phyloP scores from a whole-genome alignment of 2,888 invertebrate species.

The Atrina japonica region DNA sequence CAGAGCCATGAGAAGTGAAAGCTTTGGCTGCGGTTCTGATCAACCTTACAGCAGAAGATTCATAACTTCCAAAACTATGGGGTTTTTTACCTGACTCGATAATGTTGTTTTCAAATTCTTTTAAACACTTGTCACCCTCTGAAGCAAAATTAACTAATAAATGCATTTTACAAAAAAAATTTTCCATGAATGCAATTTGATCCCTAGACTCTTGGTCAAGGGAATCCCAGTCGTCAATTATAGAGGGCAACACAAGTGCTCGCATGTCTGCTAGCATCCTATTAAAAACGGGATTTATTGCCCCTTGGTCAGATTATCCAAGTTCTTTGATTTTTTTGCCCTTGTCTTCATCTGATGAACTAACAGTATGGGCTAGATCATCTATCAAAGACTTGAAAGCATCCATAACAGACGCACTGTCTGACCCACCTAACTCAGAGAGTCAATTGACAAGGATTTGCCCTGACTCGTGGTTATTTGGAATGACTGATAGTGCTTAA shows the following conservation, averaged over 20 bases:
- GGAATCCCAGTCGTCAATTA: conserved; percentile 28
- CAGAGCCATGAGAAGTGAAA: conserved; percentile 29
- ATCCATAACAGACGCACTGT: neutral
- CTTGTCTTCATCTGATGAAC: neutral
- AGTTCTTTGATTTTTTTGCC: neutral
- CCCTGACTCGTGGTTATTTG: conserved; percentile 20
- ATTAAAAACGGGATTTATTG: conserved; percentile 30
- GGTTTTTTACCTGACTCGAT: conserved; percentile 18
- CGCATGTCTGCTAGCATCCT: conserved; percentile 12
- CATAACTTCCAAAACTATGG: conserved; percentile 1
- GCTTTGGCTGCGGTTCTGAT: conserved; percentile 30
- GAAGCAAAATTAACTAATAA: conserved; percentile 32
- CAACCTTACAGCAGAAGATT: conserved; percentile 27
- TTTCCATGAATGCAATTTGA: conserved; percentile 1
- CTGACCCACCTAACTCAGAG: conserved; percentile 1
- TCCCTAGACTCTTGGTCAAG: conserved; percentile 5
- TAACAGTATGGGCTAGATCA: neutral
- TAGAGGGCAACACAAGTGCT: neutral
- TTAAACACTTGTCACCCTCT: conserved; percentile 31
- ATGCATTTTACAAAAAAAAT: conserved; percentile 44
- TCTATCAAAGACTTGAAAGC: conserved; percentile 1
- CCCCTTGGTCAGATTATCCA: conserved; percentile 25
- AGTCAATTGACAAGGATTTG: neutral
- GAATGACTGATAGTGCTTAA: conserved; percentile 32
- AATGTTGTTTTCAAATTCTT: conserved; percentile 24